phyloP scores from a whole-genome alignment of 1,140 invertebrate species.

The Tetramorium alpestre region DNA sequence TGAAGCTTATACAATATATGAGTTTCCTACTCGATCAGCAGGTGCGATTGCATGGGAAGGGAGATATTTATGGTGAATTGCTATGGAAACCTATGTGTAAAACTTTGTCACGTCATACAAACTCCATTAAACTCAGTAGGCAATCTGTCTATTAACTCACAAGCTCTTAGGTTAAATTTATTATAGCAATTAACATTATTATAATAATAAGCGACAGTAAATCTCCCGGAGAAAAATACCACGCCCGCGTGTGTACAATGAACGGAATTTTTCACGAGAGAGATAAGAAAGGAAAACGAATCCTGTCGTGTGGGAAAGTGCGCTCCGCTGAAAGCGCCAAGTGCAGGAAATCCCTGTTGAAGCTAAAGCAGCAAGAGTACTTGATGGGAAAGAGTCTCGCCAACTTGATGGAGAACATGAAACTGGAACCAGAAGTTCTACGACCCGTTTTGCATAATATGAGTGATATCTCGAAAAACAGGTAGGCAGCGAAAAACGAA shows the following conservation, averaged over 20 bases:
- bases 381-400: constrained; percentile 79
- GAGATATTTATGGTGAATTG: constrained; percentile 44
- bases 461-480: constrained; percentile 68
- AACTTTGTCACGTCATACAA: background rate
- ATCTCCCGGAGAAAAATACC: background rate
- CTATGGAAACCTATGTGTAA: constrained; percentile 67
- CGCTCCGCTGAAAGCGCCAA: constrained; percentile 56
- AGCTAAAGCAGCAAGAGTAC: constrained; percentile 80
- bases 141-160: background rate
- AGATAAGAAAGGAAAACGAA: background rate
- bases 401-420: constrained; percentile 77
- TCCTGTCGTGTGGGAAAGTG: background rate
- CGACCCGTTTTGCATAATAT: constrained; percentile 71
- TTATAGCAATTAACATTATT: background rate
- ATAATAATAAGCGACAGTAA: background rate
- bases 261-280: background rate
- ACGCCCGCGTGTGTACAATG: constrained; percentile 20
- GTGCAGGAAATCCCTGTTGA: constrained; percentile 76
- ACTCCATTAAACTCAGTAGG: constrained; percentile 7
- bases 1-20: background rate
- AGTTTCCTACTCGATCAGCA: constrained; percentile 4
- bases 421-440: constrained; percentile 75
- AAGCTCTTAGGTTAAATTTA: background rate
- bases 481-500: constrained; percentile 71
- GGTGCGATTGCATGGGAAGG: constrained; percentile 29